Base-by-base conservation (phyloP, 1,140 invertebrate species). In the Drosophila pseudoobscura region DNA sequence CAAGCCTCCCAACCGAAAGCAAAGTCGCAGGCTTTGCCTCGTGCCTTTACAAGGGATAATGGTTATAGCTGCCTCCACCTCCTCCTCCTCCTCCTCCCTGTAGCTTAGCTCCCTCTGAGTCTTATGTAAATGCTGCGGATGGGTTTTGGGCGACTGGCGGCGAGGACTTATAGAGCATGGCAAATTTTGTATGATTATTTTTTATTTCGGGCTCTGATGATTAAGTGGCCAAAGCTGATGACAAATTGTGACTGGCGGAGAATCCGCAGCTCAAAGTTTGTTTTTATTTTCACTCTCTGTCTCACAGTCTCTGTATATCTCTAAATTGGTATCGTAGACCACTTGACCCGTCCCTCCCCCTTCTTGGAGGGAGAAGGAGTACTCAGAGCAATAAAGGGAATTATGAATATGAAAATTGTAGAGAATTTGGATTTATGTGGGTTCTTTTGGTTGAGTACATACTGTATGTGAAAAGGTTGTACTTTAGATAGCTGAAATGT, bases 201-300 rank as follows among this genome's bases (percentile, higher is more conserved):
- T 50, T 57, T 26, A 26, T 55, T 57, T 29, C 43, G 24, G 58
- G 22, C 47, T 52, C 49, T 29, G 57, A 57, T 66, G 73, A 88
- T 87, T 87, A 75, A 88, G 74, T 75, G 82, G 47, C 55, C 55
- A 78, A 88, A 82, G 78, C 82, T 59, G 83, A 88, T 88, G 83
- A 87, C 82, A 88, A 87, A 87, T 87, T 88, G 53, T 52, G 62
- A 51, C 49, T 75, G 51, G 24, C 56, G 50, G 65, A 44, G 79
- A 43, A 49, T 31, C 29, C 35, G 35, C 35, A 59, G 68, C 78
- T 64, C 45, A 15, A 22, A 11, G 26, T 57, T 60, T 59, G 44
- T 51, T 51, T 51, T 41, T 17, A 49, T 20, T 20, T 20, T 20
- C 20, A 20, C 20, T 20, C 31, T 58, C 61, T 55, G 31, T 51